Percentiles rank a stretch among this genome's conserved stretches.
Conservation (phyloP, 2,113 vertebrate genomes). For the Pteropus alecto region DNA sequence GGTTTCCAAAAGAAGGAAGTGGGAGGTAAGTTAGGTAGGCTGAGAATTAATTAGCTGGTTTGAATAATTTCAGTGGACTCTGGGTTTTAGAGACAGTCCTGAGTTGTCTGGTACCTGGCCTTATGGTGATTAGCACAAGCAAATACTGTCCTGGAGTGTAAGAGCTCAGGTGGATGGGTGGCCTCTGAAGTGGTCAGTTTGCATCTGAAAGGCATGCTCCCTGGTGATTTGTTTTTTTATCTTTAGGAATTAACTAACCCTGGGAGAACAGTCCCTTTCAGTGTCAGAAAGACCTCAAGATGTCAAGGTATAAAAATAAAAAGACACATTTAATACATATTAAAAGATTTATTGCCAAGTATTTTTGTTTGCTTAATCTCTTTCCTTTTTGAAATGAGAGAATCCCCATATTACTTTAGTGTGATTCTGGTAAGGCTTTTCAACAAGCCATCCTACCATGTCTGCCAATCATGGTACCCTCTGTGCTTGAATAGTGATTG, state of each 20-base stretch:
- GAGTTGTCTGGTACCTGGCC: neutral
- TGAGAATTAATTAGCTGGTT: neutral
- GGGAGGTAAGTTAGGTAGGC: neutral
- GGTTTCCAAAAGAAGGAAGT: neutral
- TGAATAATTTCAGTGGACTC: neutral
- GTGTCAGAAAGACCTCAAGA: neutral
- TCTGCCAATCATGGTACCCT: neutral
- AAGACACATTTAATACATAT: neutral
- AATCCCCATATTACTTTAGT: neutral
- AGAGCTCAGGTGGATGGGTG: neutral
- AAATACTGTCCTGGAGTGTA: neutral
- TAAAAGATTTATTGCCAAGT: neutral
- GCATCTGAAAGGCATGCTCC: neutral
- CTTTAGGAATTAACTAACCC: neutral
- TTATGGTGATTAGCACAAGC: too few species aligned
- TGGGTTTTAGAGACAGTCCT: too few species aligned
- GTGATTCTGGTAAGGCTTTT: neutral
- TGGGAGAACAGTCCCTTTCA: neutral
- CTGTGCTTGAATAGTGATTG: neutral
- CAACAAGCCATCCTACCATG: neutral
- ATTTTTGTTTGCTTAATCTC: neutral
- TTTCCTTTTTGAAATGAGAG: accelerated
- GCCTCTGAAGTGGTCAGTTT: neutral
- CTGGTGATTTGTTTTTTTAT: neutral
- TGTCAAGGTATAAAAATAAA: neutral